Evolutionary conservation across 2,113 vertebrate species (phyloP), one percentile per base, ranked within the genome.

Genomic region (Cardinalis cardinalis): DNA sequence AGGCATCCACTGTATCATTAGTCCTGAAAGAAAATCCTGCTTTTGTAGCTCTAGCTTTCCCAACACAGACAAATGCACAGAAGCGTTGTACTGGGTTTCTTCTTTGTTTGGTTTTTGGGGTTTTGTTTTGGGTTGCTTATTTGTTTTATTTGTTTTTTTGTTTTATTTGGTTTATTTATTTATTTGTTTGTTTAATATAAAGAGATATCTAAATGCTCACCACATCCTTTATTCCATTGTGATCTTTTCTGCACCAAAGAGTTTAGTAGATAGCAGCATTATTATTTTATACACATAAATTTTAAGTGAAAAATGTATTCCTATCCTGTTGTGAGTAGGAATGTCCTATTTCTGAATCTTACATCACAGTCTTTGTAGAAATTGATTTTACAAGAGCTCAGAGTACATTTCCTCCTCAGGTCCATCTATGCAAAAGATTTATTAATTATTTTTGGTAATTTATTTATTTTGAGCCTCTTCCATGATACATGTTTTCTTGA

Each of bases 311-410:
- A 68, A 82, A 4, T 32, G 23, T 21, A 38, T 70, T 76, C 24
- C 38, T 73, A 18, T 16, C 3, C 4, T 43, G 6, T 11, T 59
- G 19, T 84, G 17, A 81, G 9, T 25, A 84, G 9, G 12, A 18
- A 34, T 1, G 1, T 49, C 28, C 7, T 36, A 20, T 70, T 93
- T 74, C 59, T 0, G 0, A 18, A 29, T 46, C 17, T 29, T 41
- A 1, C 29, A 18, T 49, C 58, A 84, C 14, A 28, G 21, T 81
- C 7, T 53, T 56, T 66, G n/a, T 48, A 58, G 28, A 52, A 75
- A 84, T 8, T 9, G 3, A 55, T 55, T 21, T 48, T 60, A 19
- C 9, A 63, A 55, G 44, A 79, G 16, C n/a, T 66, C 6, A 68
- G 29, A 25, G 19, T 68, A 51, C 5, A 34, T 38, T 10, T 6